phyloP scores from a whole-genome alignment of 2,797 vertebrate species.

The Taeniopygia guttata region DNA sequence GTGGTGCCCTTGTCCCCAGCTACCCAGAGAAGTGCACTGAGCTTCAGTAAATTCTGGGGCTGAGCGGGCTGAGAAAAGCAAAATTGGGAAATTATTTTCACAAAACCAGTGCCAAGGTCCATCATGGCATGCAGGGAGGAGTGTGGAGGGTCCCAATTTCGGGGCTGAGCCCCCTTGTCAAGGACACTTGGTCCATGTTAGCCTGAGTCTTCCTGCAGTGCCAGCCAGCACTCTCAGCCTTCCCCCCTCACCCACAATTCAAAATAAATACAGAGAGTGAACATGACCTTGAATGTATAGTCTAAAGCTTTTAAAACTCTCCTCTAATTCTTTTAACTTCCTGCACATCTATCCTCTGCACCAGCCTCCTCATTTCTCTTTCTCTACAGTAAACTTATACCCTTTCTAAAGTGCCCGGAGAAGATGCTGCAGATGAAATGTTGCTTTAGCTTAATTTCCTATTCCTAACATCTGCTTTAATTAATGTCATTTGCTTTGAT shows the following conservation, averaged over 20 bases:
- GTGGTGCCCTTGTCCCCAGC: accelerated
- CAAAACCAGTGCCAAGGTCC: not conserved
- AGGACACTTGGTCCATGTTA: accelerated
- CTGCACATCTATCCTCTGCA: conserved; percentile 48
- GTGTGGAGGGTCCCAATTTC: accelerated
- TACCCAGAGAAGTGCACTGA: accelerated
- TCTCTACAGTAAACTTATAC: conserved; percentile 51
- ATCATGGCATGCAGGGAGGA: accelerated
- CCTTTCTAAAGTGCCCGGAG: conserved; percentile 34
- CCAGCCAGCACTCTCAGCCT: not conserved
- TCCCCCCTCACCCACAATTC: not conserved
- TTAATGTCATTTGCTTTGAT: conserved; percentile 63
- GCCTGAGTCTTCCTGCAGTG: not conserved
- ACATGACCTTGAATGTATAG: conserved; percentile 10
- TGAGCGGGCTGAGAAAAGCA: not conserved
- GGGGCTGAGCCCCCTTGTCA: not conserved
- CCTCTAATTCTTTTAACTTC: conserved; percentile 51
- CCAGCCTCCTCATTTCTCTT: conserved; percentile 64
- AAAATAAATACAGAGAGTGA: conserved; percentile 44
- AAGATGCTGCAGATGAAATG: conserved; percentile 46
- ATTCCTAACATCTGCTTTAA: conserved; percentile 59
- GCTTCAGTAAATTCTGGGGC: not conserved
- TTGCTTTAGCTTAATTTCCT: conserved; percentile 63
- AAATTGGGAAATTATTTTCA: not conserved
- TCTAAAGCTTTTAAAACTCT: conserved; percentile 53